Conservation (phyloP, 2,113 vertebrate genomes). For the Cyprinodon brontotheroides region DNA sequence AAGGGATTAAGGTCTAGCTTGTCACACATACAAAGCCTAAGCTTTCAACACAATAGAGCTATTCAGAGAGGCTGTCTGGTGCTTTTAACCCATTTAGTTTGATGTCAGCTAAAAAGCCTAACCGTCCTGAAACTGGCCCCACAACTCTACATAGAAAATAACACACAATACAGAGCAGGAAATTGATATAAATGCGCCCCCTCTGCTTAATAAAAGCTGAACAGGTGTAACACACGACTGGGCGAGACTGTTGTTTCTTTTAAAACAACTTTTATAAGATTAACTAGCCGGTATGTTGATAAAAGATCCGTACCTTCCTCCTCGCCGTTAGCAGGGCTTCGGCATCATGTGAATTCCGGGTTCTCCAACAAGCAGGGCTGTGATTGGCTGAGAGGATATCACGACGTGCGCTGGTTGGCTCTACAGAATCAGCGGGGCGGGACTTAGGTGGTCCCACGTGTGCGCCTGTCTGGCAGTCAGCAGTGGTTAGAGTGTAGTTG, state of each 20-base stretch:
- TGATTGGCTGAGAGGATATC: conserved; percentile 49
- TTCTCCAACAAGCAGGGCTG: conserved; percentile 34
- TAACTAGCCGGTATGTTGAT: conserved; percentile 1
- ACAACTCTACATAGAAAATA: not conserved
- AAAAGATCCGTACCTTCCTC: conserved; percentile 57
- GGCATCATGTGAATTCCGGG: not conserved
- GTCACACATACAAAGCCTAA: conserved; percentile 11
- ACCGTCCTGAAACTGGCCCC: conserved; percentile 5
- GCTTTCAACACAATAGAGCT: conserved; percentile 62
- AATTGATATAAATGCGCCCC: not conserved
- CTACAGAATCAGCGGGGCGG: not conserved
- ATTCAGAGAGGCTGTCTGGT: conserved; percentile 67
- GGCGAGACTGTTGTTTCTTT: not conserved
- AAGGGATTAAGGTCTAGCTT: not conserved
- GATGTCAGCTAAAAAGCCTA: conserved; percentile 63
- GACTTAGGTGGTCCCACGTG: conserved; percentile 28
- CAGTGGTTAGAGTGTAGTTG: conserved; percentile 4
- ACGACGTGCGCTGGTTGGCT: conserved; percentile 39
- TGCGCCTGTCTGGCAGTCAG: not conserved
- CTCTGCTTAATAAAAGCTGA: not conserved
- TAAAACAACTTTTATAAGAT: conserved; percentile 18
- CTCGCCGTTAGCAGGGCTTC: conserved; percentile 51
- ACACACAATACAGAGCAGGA: not conserved
- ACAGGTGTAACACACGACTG: not conserved
- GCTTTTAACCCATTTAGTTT: conserved; percentile 65